Evolutionary conservation across 1,140 invertebrate genomes (phyloP).

Genomic region (Popillia japonica): DNA sequence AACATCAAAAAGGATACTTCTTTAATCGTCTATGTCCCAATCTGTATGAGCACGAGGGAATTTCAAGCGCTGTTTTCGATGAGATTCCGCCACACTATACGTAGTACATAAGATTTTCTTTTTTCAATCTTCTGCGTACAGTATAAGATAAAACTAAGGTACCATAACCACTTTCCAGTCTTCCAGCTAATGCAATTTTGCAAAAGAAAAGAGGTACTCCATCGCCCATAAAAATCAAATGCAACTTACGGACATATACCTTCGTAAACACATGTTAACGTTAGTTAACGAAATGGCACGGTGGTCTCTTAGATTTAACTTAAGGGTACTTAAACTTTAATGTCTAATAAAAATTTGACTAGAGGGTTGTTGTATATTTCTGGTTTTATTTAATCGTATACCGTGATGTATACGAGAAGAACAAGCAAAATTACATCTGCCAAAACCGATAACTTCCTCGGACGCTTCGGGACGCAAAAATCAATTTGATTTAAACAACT

Average conservation of each 20-base stretch:
- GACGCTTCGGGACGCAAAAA: slow-evolving; percentile 23
- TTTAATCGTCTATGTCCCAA: too few species aligned
- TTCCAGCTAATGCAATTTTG: too few species aligned
- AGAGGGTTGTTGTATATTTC: not conserved
- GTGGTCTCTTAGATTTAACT: slow-evolving; percentile 3
- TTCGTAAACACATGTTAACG: not conserved
- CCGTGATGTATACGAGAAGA: not conserved
- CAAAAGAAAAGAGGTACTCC: not conserved
- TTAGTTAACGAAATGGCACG: not conserved
- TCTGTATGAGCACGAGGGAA: too few species aligned
- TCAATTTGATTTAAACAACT: slow-evolving; percentile 24
- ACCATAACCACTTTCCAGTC: too few species aligned
- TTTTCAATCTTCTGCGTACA: too few species aligned
- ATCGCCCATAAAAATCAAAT: not conserved
- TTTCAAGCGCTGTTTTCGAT: too few species aligned
- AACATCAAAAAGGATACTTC: too few species aligned
- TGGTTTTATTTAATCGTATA: not conserved
- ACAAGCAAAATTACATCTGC: not conserved
- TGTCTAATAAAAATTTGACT: not conserved
- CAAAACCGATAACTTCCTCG: not conserved
- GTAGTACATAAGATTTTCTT: too few species aligned
- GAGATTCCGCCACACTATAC: too few species aligned
- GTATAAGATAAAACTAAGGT: too few species aligned
- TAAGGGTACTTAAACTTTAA: not conserved
- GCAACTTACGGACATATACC: not conserved